Percentiles rank a stretch among this genome's conserved stretches.
phyloP scores from a whole-genome alignment of 2,888 invertebrate genomes.

The Andrena bucephala region DNA sequence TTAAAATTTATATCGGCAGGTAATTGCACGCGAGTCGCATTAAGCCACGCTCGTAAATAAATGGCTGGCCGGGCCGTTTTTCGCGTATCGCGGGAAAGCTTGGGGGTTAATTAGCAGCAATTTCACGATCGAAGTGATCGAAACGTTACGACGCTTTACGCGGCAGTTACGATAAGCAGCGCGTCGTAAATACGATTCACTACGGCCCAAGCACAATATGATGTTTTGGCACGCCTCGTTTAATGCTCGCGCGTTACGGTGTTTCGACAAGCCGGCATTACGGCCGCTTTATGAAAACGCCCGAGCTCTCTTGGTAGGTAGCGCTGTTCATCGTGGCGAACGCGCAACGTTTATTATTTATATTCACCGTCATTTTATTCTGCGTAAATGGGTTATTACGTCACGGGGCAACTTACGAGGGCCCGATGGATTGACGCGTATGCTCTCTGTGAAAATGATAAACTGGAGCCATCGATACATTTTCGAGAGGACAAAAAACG shows the following conservation, averaged over 20 bases:
- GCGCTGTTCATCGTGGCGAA: constrained; percentile 1
- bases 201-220: constrained; percentile 35
- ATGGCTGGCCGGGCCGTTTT: constrained; percentile 1
- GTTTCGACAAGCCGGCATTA: constrained; percentile 42
- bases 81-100: constrained; percentile 28
- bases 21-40: constrained; percentile 9
- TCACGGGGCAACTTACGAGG: constrained; percentile 16
- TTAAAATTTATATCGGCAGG: constrained; percentile 13
- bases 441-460: constrained; percentile 9
- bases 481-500: background rate
- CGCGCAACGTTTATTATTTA: constrained; percentile 17
- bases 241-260: constrained; percentile 31
- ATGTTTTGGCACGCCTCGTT: constrained; percentile 63
- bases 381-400: background rate
- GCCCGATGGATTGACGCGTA: background rate
- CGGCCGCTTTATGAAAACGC: constrained; percentile 34
- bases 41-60: constrained; percentile 11
- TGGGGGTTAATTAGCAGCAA: constrained; percentile 27
- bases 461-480: background rate
- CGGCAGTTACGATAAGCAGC: constrained; percentile 54
- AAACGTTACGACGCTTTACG: constrained; percentile 50
- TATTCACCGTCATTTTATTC: constrained; percentile 16
- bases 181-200: constrained; percentile 62
- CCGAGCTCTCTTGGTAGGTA: background rate
- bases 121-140: constrained; percentile 37